Evolutionary conservation across 2,888 invertebrate species (phyloP), one percentile per base, ranked within the genome.

Genomic region (Tetragonisca angustula): DNA sequence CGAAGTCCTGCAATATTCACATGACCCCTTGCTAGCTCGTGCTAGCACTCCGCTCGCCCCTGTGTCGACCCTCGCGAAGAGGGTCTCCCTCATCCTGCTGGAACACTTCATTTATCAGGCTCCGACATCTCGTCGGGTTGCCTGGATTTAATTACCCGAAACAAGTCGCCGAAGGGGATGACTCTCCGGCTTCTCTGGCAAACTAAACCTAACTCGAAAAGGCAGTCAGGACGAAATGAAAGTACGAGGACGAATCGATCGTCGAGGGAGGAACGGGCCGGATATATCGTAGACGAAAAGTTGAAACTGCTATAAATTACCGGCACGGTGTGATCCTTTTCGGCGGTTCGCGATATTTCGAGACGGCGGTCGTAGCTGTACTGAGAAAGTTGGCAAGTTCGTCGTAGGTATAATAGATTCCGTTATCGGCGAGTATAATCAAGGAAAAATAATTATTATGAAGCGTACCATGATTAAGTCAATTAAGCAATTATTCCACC

Each of bases 71-170:
- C 81, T 71, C 84, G 11, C 84, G 78, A 85, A 69, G 87, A 87
- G 69, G 74, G 80, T 76, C 85, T 82, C 75, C 82, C 90, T 84
- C 84, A 79, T 84, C 85, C 87, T 71, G 81, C 59, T 81, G 75
- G 82, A 89, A 88, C 90, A 89, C 87, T 92, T 92, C 91, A 91
- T 92, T 92, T 92, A 92, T 92, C 91, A 91, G 91, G 76, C 89
- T 91, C 90, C 90, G 91, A 91, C 92, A 91, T 92, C 91, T 88
- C 91, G 90, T 89, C 85, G 88, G 90, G 88, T 87, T 86, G 86
- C 88, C 89, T 81, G 89, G 87, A 91, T 92, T 92, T 91, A 92
- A 92, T 92, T 92, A 91, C 89, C 91, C 90, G 91, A 92, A 90
- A 90, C 90, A 89, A 91, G 90, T 89, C 85, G 88, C 76, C 86